These are phyloP conservation scores for Xerus rutilus DNA, from an alignment of 2,797 vertebrate genomes.

Conservation along the genomic window DNA sequence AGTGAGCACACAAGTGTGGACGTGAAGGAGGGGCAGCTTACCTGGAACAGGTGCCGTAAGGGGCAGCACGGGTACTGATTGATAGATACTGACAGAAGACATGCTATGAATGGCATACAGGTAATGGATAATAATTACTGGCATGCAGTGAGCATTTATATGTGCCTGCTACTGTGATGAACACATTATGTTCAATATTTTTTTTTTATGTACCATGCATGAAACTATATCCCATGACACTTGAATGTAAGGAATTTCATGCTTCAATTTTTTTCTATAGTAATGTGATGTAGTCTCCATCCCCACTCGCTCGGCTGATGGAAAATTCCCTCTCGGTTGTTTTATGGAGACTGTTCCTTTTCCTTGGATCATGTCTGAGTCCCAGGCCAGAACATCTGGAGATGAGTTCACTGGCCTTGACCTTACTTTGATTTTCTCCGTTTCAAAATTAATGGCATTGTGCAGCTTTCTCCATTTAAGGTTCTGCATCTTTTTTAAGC, in stretches of 20 bases:
- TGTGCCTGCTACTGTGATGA: neutral
- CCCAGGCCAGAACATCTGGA: neutral
- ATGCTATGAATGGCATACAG: neutral
- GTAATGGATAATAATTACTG: neutral
- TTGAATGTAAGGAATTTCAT: neutral
- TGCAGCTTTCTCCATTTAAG: neutral
- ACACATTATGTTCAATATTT: neutral
- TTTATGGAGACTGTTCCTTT: neutral
- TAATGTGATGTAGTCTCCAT: neutral
- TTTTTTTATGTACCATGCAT: neutral
- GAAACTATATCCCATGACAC: neutral
- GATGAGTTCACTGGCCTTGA: neutral
- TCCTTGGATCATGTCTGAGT: neutral
- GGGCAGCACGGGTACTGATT: neutral
- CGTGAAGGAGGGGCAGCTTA: neutral
- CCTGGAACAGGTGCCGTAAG: neutral
- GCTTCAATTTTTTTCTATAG: neutral
- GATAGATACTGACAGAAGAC: neutral
- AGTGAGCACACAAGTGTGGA: neutral
- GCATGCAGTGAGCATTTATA: neutral
- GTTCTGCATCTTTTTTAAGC: neutral
- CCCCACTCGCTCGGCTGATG: neutral
- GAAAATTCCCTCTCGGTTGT: neutral
- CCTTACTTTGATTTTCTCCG: neutral
- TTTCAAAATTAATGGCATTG: neutral